These are phyloP conservation scores for Notodonta dromedarius DNA, from an alignment of 2,888 invertebrate species.

Conservation along the genomic window DNA sequence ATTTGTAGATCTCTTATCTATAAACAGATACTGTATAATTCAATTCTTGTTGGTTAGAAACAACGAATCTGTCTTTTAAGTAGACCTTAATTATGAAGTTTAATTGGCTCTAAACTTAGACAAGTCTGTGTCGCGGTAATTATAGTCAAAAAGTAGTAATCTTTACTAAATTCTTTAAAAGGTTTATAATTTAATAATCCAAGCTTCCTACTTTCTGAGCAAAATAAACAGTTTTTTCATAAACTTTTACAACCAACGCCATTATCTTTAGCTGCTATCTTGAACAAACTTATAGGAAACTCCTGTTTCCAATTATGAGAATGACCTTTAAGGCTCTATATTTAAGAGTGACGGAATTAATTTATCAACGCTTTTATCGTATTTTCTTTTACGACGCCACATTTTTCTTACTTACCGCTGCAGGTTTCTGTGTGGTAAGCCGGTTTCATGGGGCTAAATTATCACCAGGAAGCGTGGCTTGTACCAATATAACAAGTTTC, in stretches of 20 bases:
- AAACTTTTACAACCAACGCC: conserved; percentile 9
- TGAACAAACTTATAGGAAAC: not conserved
- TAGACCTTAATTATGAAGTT: no score
- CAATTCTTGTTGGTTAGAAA: conserved; percentile 4
- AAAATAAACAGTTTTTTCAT: conserved; percentile 13
- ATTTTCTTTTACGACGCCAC: not conserved
- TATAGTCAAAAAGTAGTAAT: no score
- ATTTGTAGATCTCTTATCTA: conserved; percentile 25
- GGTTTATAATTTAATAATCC: conserved; percentile 14
- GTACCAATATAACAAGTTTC: conserved; percentile 7
- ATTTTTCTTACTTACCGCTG: not conserved
- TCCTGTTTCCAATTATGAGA: not conserved
- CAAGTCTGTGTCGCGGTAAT: no score
- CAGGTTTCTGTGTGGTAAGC: not conserved
- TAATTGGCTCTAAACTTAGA: no score
- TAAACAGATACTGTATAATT: not conserved
- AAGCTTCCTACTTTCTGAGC: not conserved
- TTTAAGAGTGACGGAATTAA: not conserved
- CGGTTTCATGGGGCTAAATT: not conserved
- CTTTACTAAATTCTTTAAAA: conserved; percentile 7
- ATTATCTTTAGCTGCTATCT: conserved; percentile 12
- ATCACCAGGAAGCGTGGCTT: not conserved
- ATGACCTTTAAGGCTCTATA: no score
- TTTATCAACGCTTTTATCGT: not conserved
- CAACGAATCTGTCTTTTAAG: no score